Evolutionary conservation across 2,888 invertebrate genomes (phyloP).

Genomic region (Fragum whitleyi): DNA sequence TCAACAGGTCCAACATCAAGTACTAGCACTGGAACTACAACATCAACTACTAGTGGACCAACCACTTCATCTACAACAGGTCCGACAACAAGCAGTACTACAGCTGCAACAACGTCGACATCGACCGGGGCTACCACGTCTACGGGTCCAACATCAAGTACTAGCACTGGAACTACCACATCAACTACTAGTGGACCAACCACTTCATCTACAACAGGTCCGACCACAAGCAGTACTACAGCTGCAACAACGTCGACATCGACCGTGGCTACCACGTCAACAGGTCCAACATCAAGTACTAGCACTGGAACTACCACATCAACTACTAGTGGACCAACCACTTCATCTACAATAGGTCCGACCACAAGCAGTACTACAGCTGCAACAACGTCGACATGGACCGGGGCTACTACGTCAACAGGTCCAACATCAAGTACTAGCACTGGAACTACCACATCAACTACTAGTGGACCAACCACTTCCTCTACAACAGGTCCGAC

Average conservation of each 20-base stretch:
- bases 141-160: background rate
- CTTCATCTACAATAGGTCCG: no score
- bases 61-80: no score
- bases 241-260: background rate
- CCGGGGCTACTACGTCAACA: background rate
- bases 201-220: background rate
- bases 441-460: background rate
- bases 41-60: no score
- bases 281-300: background rate
- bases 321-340: background rate
- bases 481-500: background rate
- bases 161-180: background rate
- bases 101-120: no score
- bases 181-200: background rate
- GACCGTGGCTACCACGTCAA: background rate
- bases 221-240: background rate
- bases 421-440: constrained; percentile 3
- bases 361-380: no score
- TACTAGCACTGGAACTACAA: no score
- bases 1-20: no score
- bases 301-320: background rate
- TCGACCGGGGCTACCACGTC: background rate
- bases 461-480: background rate
- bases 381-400: no score
- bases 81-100: no score